Evolutionary conservation across 2,888 invertebrate species (phyloP).

Genomic region (Laothoe populi): DNA sequence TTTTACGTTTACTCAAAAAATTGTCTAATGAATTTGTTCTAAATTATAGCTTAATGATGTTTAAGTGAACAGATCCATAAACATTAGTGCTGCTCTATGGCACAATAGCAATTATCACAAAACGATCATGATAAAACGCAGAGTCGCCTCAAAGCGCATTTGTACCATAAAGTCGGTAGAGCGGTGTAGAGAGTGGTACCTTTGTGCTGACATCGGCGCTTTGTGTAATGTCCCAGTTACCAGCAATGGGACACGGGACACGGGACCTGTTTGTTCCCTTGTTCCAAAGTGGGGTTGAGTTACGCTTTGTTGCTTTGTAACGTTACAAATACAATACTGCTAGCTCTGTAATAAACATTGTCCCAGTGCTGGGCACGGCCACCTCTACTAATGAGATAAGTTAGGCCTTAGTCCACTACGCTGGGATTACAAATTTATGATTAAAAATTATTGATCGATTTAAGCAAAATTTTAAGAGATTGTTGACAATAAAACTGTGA

Average conservation of each 20-base stretch:
- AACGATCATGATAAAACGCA: background rate
- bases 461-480: no score
- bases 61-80: background rate
- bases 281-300: slow-evolving; percentile 21
- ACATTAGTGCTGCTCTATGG: background rate
- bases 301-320: slow-evolving; percentile 23
- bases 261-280: slow-evolving; percentile 25
- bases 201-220: slow-evolving; percentile 33
- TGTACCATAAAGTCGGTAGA: background rate
- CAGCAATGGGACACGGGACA: slow-evolving; percentile 24
- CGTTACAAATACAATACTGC: no score
- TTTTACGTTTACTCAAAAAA: no score
- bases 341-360: no score
- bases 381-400: no score
- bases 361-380: no score
- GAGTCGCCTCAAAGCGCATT: slow-evolving; percentile 12
- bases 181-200: slow-evolving; percentile 15
- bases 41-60: no score
- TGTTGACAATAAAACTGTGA: no score
- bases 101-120: slow-evolving; percentile 7
- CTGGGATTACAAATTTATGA: no score
- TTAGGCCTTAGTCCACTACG: no score
- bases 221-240: slow-evolving; percentile 32
- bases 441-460: slow-evolving; percentile 13
- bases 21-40: background rate